A percentile compares a stretch with the other conserved stretches of the same genome.
Evolutionary conservation across 1,140 invertebrate genomes (phyloP).

Genomic region (Berghia stephanieae): DNA sequence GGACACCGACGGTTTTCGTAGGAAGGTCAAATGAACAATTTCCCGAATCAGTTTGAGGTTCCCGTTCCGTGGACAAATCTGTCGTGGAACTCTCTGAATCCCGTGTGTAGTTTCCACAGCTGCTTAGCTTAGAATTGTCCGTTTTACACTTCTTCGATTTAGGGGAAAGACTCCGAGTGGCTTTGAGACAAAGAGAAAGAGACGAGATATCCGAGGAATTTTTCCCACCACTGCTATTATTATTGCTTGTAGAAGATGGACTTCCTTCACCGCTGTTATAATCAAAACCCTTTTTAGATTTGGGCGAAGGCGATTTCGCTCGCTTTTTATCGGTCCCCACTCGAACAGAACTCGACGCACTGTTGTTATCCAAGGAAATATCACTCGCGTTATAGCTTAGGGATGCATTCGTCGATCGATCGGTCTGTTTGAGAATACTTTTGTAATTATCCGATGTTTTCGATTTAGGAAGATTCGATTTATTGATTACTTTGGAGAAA

Average conservation of each 20-base stretch:
- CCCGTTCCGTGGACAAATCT: background rate
- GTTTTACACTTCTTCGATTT: conserved; percentile 15
- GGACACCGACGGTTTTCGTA: conserved; percentile 27
- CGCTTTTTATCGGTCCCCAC: conserved; percentile 17
- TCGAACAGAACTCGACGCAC: too few species aligned
- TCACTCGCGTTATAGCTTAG: background rate
- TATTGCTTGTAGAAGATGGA: too few species aligned
- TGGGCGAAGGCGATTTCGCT: conserved; percentile 25
- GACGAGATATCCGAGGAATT: conserved; percentile 7
- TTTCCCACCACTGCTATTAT: too few species aligned
- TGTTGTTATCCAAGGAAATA: too few species aligned
- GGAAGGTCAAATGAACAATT: conserved; percentile 30
- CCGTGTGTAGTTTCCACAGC: background rate
- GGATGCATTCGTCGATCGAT: background rate
- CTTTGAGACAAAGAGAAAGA: conserved; percentile 29
- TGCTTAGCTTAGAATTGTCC: background rate
- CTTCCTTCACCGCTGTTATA: too few species aligned
- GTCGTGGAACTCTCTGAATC: background rate
- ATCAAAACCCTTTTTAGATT: conserved; percentile 23
- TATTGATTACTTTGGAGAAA: too few species aligned
- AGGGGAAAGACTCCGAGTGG: conserved; percentile 26
- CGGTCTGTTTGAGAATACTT: conserved; percentile 28
- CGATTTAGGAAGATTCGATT: conserved; percentile 29
- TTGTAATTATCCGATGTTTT: conserved; percentile 28
- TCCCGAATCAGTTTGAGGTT: conserved; percentile 17